A percentile compares a stretch with the other conserved stretches of the same genome.
phyloP scores from a whole-genome alignment of 1,140 invertebrate genomes.

The Chrysomallon squamiferum region DNA sequence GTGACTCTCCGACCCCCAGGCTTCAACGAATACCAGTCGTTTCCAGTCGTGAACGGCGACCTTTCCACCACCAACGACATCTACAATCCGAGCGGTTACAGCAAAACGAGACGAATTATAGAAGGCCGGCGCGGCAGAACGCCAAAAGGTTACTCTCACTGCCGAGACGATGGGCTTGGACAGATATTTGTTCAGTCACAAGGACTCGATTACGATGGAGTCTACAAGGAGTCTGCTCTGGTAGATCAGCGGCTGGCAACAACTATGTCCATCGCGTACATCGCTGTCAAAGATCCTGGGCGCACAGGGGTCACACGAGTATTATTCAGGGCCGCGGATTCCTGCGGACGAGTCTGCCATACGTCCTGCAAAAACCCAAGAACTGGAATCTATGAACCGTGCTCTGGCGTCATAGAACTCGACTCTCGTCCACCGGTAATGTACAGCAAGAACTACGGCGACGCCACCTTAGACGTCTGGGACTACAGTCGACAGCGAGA shows the following conservation, averaged over 20 bases:
- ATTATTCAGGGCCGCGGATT: conserved; percentile 44
- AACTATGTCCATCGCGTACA: conserved; percentile 41
- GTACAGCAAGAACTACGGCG: conserved; percentile 38
- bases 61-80: conserved; percentile 30
- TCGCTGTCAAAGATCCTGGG: conserved; percentile 40
- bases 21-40: conserved; percentile 35
- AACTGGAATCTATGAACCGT: conserved; percentile 27
- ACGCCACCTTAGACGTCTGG: conserved; percentile 39
- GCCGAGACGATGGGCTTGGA: conserved; percentile 18
- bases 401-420: conserved; percentile 38
- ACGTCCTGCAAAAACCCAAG: conserved; percentile 41
- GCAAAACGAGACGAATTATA: conserved; percentile 2
- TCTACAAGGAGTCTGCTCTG: conserved; percentile 53
- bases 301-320: conserved; percentile 16
- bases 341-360: conserved; percentile 49
- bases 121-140: background rate
- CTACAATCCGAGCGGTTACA: conserved; percentile 30
- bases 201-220: conserved; percentile 52
- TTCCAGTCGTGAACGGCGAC: conserved; percentile 40
- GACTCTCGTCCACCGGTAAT: conserved; percentile 26
- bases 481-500: conserved; percentile 31
- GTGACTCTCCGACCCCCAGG: conserved; percentile 40
- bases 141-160: conserved; percentile 21
- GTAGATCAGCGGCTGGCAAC: conserved; percentile 47
- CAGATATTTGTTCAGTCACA: conserved; percentile 45